These are phyloP conservation scores for Drosophila pullipes DNA, from an alignment of 2,888 invertebrate genomes.

Conservation along the genomic window DNA sequence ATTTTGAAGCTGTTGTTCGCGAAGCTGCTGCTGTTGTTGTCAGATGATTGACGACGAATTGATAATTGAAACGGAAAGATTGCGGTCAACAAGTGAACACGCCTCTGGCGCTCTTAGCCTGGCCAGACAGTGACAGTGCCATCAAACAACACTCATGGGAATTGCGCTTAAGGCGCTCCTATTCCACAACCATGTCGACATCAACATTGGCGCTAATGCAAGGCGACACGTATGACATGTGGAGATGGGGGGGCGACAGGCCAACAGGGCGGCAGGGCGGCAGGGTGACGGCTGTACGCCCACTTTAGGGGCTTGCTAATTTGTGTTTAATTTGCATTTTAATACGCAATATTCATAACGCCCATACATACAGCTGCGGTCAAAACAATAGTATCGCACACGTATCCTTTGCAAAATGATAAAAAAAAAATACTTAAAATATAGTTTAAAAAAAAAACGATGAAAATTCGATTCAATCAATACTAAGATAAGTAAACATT, in stretches of 20 bases:
- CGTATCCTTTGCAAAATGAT: neutral
- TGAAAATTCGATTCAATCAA: neutral
- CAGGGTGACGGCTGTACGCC: conserved; percentile 1
- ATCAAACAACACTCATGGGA: neutral
- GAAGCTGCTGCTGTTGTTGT: conserved; percentile 24
- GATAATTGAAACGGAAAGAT: conserved; percentile 54
- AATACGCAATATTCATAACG: conserved; percentile 70
- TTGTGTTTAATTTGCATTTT: conserved; percentile 77
- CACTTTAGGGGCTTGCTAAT: conserved; percentile 66
- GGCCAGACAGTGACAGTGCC: conserved; percentile 21
- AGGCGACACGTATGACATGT: conserved; percentile 30
- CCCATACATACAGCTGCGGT: conserved; percentile 12
- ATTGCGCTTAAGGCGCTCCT: neutral
- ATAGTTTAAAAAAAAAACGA: neutral
- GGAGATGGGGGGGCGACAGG: no score
- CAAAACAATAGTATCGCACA: neutral
- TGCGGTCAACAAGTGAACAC: conserved; percentile 69
- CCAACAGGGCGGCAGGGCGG: neutral
- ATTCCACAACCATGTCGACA: neutral
- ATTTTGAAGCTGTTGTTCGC: neutral
- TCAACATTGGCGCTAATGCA: conserved; percentile 26
- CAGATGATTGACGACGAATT: conserved; percentile 43
- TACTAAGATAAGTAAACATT: neutral
- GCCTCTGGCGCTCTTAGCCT: conserved; percentile 3
- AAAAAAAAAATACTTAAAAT: neutral